These are phyloP conservation scores for Philereme vetulata DNA, from an alignment of 2,888 invertebrate species.

Conservation along the genomic window DNA sequence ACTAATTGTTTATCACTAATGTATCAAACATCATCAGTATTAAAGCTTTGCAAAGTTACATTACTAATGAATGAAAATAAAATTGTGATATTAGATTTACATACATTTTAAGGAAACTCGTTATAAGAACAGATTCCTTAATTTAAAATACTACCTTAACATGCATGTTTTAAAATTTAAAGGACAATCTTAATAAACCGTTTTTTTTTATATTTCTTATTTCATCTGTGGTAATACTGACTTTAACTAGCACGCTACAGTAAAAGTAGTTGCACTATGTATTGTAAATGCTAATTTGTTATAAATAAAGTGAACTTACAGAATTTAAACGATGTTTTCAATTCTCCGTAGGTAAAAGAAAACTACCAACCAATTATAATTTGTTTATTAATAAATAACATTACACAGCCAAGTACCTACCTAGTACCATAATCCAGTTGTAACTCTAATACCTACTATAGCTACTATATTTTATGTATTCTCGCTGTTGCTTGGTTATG, in stretches of 20 bases:
- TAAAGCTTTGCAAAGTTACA: constrained; percentile 21
- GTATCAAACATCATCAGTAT: constrained; percentile 25
- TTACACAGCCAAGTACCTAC: too few relatives aligned
- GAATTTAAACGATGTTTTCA: background rate
- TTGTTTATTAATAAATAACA: too few relatives aligned
- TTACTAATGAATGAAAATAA: constrained; percentile 27
- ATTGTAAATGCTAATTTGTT: background rate
- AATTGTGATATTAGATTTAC: constrained; percentile 46
- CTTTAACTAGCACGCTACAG: too few relatives aligned
- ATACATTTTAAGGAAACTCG: constrained; percentile 16
- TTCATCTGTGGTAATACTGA: too few relatives aligned
- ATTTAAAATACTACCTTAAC: background rate
- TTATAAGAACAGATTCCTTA: constrained; percentile 4
- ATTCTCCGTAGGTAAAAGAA: background rate
- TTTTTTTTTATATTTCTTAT: too few relatives aligned
- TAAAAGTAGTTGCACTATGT: background rate
- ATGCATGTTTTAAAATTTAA: background rate
- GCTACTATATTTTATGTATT: too few relatives aligned
- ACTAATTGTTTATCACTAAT: background rate
- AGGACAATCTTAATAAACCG: too few relatives aligned
- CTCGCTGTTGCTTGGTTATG: too few relatives aligned
- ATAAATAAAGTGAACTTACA: background rate
- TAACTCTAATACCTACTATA: too few relatives aligned
- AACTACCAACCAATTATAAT: background rate
- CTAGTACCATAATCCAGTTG: too few relatives aligned